Conservation (phyloP, 1,140 invertebrate species). For the Drosophila biarmipes region DNA sequence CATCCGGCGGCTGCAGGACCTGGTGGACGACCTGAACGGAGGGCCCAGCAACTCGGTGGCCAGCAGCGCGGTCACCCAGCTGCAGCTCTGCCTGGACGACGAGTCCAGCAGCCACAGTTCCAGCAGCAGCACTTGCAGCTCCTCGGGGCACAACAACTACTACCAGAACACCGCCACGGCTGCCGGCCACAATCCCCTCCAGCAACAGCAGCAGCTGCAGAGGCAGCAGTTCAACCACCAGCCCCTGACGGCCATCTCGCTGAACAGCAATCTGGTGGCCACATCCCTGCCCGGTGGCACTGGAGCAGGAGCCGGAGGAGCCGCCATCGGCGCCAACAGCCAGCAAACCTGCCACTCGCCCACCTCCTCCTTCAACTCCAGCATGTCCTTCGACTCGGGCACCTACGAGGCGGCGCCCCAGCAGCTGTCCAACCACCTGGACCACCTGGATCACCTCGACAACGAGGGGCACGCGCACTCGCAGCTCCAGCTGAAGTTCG, state of each 20-base stretch:
- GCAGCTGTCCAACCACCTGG: conserved; percentile 48
- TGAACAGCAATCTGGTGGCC: conserved; percentile 53
- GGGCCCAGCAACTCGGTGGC: conserved; percentile 7
- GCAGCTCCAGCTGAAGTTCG: conserved; percentile 85
- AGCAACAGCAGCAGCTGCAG: conserved; percentile 73
- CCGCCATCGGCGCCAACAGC: neutral
- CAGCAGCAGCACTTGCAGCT: conserved; percentile 70
- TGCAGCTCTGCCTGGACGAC: conserved; percentile 65
- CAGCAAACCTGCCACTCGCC: conserved; percentile 86
- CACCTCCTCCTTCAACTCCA: conserved; percentile 92
- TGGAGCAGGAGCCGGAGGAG: neutral
- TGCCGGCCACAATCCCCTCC: conserved; percentile 51
- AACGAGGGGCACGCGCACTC: conserved; percentile 18
- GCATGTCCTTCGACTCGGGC: conserved; percentile 86
- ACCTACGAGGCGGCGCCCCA: conserved; percentile 82
- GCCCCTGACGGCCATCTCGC: conserved; percentile 59
- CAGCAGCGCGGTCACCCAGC: conserved; percentile 24
- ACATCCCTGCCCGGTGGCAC: neutral
- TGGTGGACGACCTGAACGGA: conserved; percentile 88
- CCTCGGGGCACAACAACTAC: conserved; percentile 22
- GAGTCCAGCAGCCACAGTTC: conserved; percentile 86
- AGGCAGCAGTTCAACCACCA: conserved; percentile 70
- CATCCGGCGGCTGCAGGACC: conserved; percentile 94
- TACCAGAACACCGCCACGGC: conserved; percentile 4
- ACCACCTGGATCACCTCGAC: conserved; percentile 18